Percentiles rank a stretch among this genome's conserved stretches.
phyloP scores from a whole-genome alignment of 2,797 vertebrate genomes.

The Pipistrellus pygmaeus region DNA sequence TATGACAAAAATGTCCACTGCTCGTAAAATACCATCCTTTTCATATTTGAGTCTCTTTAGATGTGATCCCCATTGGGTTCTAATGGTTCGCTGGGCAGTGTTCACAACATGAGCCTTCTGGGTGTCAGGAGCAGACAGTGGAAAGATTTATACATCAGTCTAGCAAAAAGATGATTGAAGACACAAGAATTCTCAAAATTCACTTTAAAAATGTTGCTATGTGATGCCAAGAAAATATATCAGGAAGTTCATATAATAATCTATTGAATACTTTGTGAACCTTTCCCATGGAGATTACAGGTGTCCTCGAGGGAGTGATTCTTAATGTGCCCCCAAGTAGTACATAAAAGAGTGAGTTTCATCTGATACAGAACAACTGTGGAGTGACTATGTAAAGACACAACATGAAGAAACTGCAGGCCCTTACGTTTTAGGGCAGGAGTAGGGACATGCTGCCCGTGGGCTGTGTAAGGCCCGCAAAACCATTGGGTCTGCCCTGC shows the following conservation, averaged over 20 bases:
- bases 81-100: background rate
- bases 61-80: background rate
- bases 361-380: background rate
- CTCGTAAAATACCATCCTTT: conserved; percentile 27
- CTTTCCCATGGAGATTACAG: background rate
- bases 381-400: background rate
- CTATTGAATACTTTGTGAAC: background rate
- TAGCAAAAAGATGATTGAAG: conserved; percentile 1
- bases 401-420: background rate
- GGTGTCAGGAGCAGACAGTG: background rate
- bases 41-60: background rate
- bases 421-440: background rate
- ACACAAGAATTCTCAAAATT: background rate
- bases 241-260: background rate
- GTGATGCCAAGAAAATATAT: background rate
- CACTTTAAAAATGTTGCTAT: background rate
- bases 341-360: background rate
- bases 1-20: background rate
- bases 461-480: no score
- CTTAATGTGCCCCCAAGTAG: background rate
- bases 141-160: background rate
- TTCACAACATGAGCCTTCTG: background rate
- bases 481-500: no score
- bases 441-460: no score
- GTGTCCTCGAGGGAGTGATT: background rate